A percentile compares a stretch with the other conserved stretches of the same genome.
Evolutionary conservation across 1,140 invertebrate genomes (phyloP).

Genomic region (Harpegnathos saltator): DNA sequence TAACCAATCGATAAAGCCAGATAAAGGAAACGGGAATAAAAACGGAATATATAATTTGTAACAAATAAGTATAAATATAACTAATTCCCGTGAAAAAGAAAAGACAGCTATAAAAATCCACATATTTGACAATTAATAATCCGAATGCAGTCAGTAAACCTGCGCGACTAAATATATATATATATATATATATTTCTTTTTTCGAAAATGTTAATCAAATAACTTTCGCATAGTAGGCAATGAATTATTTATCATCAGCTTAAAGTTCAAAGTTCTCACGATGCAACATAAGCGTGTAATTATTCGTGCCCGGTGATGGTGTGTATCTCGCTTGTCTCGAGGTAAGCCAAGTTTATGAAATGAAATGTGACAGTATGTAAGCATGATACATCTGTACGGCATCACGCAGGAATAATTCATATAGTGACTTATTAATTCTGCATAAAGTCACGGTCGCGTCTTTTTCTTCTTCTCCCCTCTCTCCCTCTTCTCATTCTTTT

Average conservation of each 20-base stretch:
- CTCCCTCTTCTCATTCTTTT: too few species aligned
- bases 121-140: too few species aligned
- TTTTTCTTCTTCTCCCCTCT: too few species aligned
- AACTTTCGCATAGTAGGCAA: background rate
- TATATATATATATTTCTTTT: too few species aligned
- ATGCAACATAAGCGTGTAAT: background rate
- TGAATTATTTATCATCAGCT: slow-evolving; percentile 6
- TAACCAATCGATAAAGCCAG: slow-evolving; percentile 10
- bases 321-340: background rate
- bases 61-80: too few species aligned
- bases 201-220: background rate
- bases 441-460: background rate
- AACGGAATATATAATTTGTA: too few species aligned
- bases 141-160: too few species aligned
- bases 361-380: background rate
- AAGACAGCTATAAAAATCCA: background rate
- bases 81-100: background rate
- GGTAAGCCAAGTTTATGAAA: background rate
- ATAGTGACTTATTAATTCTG: background rate
- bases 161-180: too few species aligned
- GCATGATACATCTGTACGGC: background rate
- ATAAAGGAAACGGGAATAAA: slow-evolving; percentile 7
- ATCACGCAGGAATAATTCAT: background rate
- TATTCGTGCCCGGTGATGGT: background rate
- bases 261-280: background rate